A percentile compares a stretch with the other conserved stretches of the same genome.
phyloP scores from a whole-genome alignment of 2,888 invertebrate species.

The Mimachlamys varia region DNA sequence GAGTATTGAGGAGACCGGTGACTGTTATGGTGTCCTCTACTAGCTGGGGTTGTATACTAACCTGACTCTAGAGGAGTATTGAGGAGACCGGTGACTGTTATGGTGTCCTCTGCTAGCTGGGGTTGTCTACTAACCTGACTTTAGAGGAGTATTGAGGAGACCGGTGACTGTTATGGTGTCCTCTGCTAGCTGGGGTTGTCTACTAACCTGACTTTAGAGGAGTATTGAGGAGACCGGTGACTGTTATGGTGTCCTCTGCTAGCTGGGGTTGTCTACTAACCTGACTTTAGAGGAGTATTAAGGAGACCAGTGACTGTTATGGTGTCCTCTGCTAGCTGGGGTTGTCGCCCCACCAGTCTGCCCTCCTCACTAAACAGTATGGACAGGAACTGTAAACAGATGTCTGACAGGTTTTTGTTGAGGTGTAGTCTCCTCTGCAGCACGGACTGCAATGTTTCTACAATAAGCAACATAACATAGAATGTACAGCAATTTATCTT shows the following conservation, averaged over 20 bases:
- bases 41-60: too few species aligned
- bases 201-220: conserved; percentile 54
- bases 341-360: conserved; percentile 57
- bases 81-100: too few species aligned
- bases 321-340: conserved; percentile 51
- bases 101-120: too few species aligned
- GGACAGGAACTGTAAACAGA: conserved; percentile 68
- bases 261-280: too few species aligned
- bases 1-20: too few species aligned
- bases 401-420: conserved; percentile 55
- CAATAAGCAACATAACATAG: conserved; percentile 23
- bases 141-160: too few species aligned
- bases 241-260: conserved; percentile 55
- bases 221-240: conserved; percentile 63
- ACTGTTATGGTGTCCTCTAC: too few species aligned
- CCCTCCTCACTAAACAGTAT: conserved; percentile 69
- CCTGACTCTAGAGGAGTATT: too few species aligned
- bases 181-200: too few species aligned
- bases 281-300: conserved; percentile 57
- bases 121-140: too few species aligned
- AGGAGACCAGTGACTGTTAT: conserved; percentile 63
- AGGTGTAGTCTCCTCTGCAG: conserved; percentile 58
- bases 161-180: too few species aligned
- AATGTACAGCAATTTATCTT: background rate
- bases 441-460: conserved; percentile 63